A percentile compares a stretch with the other conserved stretches of the same genome.
Evolutionary conservation across 1,140 invertebrate genomes (phyloP).

Genomic region (Adelges cooleyi): DNA sequence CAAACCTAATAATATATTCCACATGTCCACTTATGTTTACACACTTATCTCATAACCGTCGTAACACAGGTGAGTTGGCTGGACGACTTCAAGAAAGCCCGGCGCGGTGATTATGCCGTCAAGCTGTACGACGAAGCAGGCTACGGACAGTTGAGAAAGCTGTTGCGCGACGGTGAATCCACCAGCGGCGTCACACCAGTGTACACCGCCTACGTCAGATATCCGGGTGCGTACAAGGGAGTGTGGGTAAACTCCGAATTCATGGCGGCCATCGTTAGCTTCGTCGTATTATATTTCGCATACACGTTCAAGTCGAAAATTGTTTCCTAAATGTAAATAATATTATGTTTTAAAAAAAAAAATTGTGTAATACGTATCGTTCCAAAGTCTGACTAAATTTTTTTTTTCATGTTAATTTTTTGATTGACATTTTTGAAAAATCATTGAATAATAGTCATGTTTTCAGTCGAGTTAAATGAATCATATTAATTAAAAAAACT

Average conservation of each 20-base stretch:
- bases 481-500: too few species aligned
- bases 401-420: too few species aligned
- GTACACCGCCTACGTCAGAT: slow-evolving; percentile 59
- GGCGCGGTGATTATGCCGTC: slow-evolving; percentile 65
- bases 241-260: slow-evolving; percentile 88
- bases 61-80: slow-evolving; percentile 72
- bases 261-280: slow-evolving; percentile 63
- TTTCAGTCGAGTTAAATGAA: too few species aligned
- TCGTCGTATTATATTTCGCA: slow-evolving; percentile 74
- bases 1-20: slow-evolving; percentile 57
- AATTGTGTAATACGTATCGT: neutral
- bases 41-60: slow-evolving; percentile 30
- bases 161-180: slow-evolving; percentile 55
- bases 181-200: slow-evolving; percentile 56
- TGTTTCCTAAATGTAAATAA: slow-evolving; percentile 42
- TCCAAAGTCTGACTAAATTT: neutral
- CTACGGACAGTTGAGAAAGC: slow-evolving; percentile 67
- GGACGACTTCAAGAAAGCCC: slow-evolving; percentile 67
- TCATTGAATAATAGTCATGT: too few species aligned
- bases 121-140: slow-evolving; percentile 83
- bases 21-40: neutral
- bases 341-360: neutral
- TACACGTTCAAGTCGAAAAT: slow-evolving; percentile 72
- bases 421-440: too few species aligned
- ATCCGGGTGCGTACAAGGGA: slow-evolving; percentile 78